Conservation (phyloP, 2,113 vertebrate species). For the Glaucomys volans region DNA sequence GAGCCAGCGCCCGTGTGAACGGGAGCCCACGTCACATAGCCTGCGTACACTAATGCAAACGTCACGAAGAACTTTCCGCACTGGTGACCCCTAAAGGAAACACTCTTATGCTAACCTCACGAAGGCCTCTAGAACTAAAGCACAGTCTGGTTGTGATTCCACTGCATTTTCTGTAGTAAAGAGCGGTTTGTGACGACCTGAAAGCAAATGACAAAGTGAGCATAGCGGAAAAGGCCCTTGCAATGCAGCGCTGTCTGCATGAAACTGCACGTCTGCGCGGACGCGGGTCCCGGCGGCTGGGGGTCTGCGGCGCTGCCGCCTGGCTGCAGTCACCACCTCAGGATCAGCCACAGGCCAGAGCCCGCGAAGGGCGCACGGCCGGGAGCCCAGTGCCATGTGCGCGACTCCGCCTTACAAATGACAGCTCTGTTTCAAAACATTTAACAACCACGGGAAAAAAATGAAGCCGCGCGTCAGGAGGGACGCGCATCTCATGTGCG, state of each 20-base stretch:
- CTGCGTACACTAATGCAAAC: too few relatives aligned
- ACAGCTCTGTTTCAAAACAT: not conserved
- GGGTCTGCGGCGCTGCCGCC: not conserved
- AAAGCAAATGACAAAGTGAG: too few relatives aligned
- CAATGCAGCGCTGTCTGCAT: not conserved
- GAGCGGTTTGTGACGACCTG: too few relatives aligned
- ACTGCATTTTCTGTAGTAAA: too few relatives aligned
- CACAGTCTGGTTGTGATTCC: too few relatives aligned
- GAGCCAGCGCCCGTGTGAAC: too few relatives aligned
- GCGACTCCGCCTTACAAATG: not conserved
- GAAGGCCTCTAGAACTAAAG: too few relatives aligned
- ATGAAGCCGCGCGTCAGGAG: not conserved
- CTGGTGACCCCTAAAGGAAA: too few relatives aligned
- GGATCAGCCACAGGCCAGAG: not conserved
- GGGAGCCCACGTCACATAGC: too few relatives aligned
- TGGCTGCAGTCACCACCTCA: not conserved
- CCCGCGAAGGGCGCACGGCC: too few relatives aligned
- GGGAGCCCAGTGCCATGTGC: not conserved
- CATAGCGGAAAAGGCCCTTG: not conserved
- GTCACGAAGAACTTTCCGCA: too few relatives aligned
- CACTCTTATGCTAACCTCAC: too few relatives aligned
- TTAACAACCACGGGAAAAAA: not conserved
- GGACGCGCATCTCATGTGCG: not conserved
- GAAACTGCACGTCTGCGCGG: not conserved
- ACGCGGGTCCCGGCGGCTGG: not conserved